These are phyloP conservation scores for Cyrtorhinus lividipennis DNA, from an alignment of 1,140 invertebrate genomes.

Conservation along the genomic window DNA sequence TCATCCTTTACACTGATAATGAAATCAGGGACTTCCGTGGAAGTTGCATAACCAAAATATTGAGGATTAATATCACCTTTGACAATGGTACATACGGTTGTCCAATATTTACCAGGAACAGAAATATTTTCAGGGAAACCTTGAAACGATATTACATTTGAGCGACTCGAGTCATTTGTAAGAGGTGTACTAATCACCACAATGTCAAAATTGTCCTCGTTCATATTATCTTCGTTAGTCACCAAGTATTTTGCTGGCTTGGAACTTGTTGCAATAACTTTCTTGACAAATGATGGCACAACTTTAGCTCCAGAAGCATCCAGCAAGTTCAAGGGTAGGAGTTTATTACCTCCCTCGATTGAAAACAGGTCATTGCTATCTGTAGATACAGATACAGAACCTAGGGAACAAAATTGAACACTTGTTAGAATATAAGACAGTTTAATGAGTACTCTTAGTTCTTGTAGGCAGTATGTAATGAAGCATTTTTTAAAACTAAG, in stretches of 20 bases:
- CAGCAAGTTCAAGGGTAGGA: constrained; percentile 34
- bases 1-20: constrained; percentile 38
- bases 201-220: not conserved
- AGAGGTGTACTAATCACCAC: not conserved
- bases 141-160: constrained; percentile 28
- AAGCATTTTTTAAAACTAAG: too few species aligned
- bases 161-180: constrained; percentile 22
- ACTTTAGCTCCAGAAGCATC: constrained; percentile 30
- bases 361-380: constrained; percentile 39
- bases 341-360: constrained; percentile 46
- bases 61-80: constrained; percentile 35
- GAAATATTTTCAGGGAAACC: constrained; percentile 26
- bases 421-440: too few species aligned
- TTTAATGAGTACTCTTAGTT: too few species aligned
- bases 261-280: too few species aligned
- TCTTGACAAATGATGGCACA: not conserved
- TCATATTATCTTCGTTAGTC: not conserved
- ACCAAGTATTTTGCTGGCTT: too few species aligned
- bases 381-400: constrained; percentile 41
- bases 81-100: constrained; percentile 42
- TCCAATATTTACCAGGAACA: constrained; percentile 35
- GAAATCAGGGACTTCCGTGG: constrained; percentile 27
- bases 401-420: too few species aligned
- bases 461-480: too few species aligned
- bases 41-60: constrained; percentile 32